Conservation (phyloP, 2,888 invertebrate genomes). For the Cryptosula pallasiana region DNA sequence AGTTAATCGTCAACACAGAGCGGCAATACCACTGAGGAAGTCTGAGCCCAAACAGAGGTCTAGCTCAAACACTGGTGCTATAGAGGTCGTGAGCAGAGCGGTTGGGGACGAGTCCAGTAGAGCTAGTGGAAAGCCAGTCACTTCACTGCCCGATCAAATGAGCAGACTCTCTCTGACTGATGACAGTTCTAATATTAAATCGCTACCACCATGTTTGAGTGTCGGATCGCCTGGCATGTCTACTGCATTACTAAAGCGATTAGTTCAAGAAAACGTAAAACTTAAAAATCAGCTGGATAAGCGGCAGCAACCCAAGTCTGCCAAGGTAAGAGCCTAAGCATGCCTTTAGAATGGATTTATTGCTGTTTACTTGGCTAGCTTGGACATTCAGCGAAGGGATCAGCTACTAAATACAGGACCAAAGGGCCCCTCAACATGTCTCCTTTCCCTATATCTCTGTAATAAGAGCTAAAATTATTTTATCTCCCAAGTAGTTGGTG, state of each 20-base stretch:
- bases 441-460: too few relatives aligned
- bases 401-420: too few relatives aligned
- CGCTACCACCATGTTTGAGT: neutral
- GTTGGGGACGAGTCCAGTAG: neutral
- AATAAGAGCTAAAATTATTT: too few relatives aligned
- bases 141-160: neutral
- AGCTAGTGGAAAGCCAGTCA: neutral
- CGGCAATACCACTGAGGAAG: neutral
- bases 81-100: neutral
- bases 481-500: too few relatives aligned
- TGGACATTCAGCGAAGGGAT: too few relatives aligned
- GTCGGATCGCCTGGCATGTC: conserved; percentile 19
- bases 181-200: neutral
- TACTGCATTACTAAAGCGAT: neutral
- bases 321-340: conserved; percentile 16
- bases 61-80: neutral
- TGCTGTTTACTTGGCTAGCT: too few relatives aligned
- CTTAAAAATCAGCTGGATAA: conserved; percentile 1
- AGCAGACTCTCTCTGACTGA: neutral
- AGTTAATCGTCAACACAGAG: neutral
- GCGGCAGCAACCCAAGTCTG: neutral
- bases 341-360: too few relatives aligned
- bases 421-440: too few relatives aligned
- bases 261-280: conserved; percentile 12
- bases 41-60: neutral